A percentile compares a stretch with the other conserved stretches of the same genome.
These are phyloP conservation scores for Montifringilla adamsi DNA, from an alignment of 2,113 vertebrate species.

Conservation along the genomic window DNA sequence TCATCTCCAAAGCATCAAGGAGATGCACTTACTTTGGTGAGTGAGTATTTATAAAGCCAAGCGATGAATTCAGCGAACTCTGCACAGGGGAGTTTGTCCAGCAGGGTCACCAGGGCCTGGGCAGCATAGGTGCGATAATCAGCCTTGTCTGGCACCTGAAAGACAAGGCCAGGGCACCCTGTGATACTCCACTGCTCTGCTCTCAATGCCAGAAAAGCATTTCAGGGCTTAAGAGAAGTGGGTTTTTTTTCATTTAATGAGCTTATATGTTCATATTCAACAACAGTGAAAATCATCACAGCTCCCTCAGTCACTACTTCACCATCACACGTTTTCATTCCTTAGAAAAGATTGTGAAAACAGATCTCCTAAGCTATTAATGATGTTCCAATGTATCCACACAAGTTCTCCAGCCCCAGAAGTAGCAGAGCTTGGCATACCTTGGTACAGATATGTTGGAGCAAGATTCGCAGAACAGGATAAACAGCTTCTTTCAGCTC, in stretches of 20 bases:
- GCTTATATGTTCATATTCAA: neutral
- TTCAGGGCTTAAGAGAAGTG: neutral
- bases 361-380: neutral
- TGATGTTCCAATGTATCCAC: neutral
- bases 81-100: neutral
- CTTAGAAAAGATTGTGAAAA: neutral
- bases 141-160: neutral
- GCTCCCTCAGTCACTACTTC: neutral
- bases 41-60: neutral
- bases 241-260: neutral
- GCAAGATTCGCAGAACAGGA: neutral
- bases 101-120: neutral
- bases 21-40: conserved; percentile 38
- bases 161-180: neutral
- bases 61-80: neutral
- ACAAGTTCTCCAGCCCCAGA: neutral
- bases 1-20: neutral
- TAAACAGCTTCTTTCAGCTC: neutral
- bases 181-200: neutral
- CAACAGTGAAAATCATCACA: neutral
- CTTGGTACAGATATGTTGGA: conserved; percentile 65
- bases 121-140: neutral
- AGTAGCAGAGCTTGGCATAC: conserved; percentile 54
- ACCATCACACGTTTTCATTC: neutral
- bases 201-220: neutral